A percentile compares a stretch with the other conserved stretches of the same genome.
Conservation (phyloP, 2,888 invertebrate genomes). For the Nephrotoma appendiculata region DNA sequence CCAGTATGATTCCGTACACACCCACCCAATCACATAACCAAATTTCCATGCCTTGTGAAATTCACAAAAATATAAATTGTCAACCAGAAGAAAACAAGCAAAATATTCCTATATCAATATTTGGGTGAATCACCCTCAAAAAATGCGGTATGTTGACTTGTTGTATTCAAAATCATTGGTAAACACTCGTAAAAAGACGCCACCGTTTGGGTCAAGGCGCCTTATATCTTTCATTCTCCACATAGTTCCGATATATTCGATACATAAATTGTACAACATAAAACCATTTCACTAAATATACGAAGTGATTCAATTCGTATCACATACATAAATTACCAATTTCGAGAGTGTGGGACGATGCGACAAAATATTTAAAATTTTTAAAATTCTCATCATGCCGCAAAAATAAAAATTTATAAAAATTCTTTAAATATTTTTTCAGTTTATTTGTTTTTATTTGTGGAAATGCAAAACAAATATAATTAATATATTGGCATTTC, state of each 20-base stretch:
- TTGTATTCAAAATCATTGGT: neutral
- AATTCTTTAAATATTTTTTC: neutral
- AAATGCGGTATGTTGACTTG: no score
- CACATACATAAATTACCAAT: neutral
- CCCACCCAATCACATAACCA: no score
- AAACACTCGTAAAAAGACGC: neutral
- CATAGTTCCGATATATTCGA: neutral
- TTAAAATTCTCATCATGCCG: neutral
- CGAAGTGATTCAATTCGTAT: neutral
- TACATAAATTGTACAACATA: no score
- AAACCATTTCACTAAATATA: no score
- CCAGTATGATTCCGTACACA: no score
- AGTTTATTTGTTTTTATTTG: neutral
- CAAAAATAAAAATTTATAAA: neutral
- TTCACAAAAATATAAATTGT: no score
- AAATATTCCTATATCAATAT: no score
- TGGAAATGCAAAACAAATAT: neutral
- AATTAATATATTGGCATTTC: neutral
- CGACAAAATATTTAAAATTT: neutral
- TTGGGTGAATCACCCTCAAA: no score
- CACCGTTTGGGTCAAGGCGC: neutral
- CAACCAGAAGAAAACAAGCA: no score
- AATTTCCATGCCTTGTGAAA: no score
- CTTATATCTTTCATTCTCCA: no score
- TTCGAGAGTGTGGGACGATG: neutral